Evolutionary conservation across 2,888 invertebrate species (phyloP).

Genomic region (Eumacrocentrus americanus): DNA sequence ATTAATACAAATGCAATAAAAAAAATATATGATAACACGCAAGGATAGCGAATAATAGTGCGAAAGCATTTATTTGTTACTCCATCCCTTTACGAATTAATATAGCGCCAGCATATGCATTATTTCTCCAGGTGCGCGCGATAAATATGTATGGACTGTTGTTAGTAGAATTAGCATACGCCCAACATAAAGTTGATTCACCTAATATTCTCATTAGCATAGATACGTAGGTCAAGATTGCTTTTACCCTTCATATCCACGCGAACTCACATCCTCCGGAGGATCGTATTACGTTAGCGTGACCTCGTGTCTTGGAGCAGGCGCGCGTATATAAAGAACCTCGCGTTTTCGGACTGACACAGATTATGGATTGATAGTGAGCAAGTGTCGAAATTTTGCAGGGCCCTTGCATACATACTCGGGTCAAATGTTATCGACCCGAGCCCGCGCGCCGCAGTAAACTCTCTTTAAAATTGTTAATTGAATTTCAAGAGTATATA

Average conservation of each 20-base stretch:
- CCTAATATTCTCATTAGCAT: conserved; percentile 42
- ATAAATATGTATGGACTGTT: conserved; percentile 26
- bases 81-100: conserved; percentile 9
- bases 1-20: background rate
- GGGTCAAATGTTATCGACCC: conserved; percentile 12
- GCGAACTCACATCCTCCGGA: conserved; percentile 32
- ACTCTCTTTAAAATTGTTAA: background rate
- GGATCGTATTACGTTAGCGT: conserved; percentile 19
- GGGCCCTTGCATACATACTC: background rate
- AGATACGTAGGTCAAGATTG: conserved; percentile 43
- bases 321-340: background rate
- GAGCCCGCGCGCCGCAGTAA: background rate
- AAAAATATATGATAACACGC: background rate
- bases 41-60: background rate
- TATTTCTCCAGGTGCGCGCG: conserved; percentile 14
- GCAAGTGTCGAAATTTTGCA: conserved; percentile 1
- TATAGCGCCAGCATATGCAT: conserved; percentile 6
- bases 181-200: conserved; percentile 37
- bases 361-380: conserved; percentile 23
- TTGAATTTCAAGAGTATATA: conserved; percentile 11
- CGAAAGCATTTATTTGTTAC: background rate
- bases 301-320: conserved; percentile 10
- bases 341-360: background rate
- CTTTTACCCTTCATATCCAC: conserved; percentile 39
- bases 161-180: conserved; percentile 36